Evolutionary conservation across 2,888 invertebrate genomes (phyloP), one percentile per base, ranked within the genome.

Genomic region (Tinea semifulvella): DNA sequence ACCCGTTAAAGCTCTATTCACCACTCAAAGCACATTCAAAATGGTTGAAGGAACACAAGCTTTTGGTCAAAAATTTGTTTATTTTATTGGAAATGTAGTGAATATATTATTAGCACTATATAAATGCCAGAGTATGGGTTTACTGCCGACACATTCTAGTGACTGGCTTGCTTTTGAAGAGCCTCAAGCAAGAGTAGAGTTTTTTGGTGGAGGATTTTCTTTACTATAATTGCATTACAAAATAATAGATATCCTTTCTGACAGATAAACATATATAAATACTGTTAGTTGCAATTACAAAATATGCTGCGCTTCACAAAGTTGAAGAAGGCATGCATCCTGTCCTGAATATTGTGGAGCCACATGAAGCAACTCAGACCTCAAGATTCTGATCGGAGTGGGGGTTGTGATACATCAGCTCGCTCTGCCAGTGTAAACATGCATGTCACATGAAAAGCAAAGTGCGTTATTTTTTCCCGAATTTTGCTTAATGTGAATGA

Each of bases 131-230:
- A 95, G 95, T 50, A 98, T 98, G 97, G 98, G 98, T 1, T 71
- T 98, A 18, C 74, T 98, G 45, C 98, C 98, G 1, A 97, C 97
- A 42, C 96, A 98, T 74, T 90, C 97, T 1, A 98, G 98, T 28
- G 98, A 98, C 71, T 98, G 98, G 98, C 75, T 98, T 49, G 97
- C 98, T 45, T 98, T 98, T 83, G 94, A 96, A 45, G 93, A 97
- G 63, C 94, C 96, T 1, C 92, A 91, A 63, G 87, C 88, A 44
- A 84, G 93, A 61, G 82, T 91, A 47, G 95, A 95, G 71, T 91
- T 90, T 73, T 89, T 92, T 56, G 93, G 93, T 31, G 95, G 95
- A 50, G 94, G 94, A 45, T 65, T 90, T 48, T 84, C 85, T 50
- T 81, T 90, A 57, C 65, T 85, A 54, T 84, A 75, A 75, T 49